These are phyloP conservation scores for Holotrichia oblita DNA, from an alignment of 1,140 invertebrate genomes.

Conservation along the genomic window DNA sequence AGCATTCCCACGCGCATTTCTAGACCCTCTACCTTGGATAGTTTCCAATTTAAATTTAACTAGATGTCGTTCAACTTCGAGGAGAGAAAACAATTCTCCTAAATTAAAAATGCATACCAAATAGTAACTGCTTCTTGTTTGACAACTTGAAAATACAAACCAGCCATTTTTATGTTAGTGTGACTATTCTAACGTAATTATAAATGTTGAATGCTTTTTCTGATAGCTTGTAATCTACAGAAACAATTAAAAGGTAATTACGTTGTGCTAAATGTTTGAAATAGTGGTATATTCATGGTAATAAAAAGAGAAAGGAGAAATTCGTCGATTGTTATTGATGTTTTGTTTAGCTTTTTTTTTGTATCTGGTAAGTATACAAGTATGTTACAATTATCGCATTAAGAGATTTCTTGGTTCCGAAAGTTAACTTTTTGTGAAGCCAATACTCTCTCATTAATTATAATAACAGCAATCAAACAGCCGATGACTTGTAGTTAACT, in stretches of 20 bases:
- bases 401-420: neutral
- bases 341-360: neutral
- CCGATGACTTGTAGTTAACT: neutral
- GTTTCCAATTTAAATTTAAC: conserved; percentile 18
- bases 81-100: neutral
- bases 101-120: neutral
- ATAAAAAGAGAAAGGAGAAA: conserved; percentile 1
- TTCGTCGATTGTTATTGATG: neutral
- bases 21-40: neutral
- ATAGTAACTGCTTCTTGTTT: neutral
- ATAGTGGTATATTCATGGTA: too few relatives aligned
- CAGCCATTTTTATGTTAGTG: neutral
- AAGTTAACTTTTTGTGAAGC: neutral
- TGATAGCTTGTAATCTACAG: too few relatives aligned
- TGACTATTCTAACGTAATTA: neutral
- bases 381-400: neutral
- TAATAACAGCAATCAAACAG: neutral
- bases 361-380: neutral
- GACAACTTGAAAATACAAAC: neutral
- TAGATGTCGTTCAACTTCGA: conserved; percentile 12
- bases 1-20: neutral
- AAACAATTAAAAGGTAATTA: too few relatives aligned
- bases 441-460: neutral
- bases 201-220: neutral
- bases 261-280: too few relatives aligned